Evolutionary conservation across 2,888 invertebrate genomes (phyloP).

Genomic region (Aspidapion aeneum): DNA sequence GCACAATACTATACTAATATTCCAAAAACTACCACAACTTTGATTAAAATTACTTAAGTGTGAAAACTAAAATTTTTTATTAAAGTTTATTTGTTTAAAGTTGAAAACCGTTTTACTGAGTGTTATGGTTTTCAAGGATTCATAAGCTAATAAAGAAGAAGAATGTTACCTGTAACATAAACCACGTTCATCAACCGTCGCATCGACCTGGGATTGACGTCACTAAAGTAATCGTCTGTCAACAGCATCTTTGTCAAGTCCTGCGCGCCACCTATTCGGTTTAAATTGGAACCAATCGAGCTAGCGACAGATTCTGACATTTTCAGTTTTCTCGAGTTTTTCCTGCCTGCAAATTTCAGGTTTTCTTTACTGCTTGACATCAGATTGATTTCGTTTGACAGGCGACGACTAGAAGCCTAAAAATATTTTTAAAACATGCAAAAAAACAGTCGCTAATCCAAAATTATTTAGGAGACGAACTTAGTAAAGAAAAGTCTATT

Average conservation of each 20-base stretch:
- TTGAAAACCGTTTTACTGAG: no score
- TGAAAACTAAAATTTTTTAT: no score
- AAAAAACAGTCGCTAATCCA: no score
- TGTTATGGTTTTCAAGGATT: no score
- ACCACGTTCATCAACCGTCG: conserved; percentile 94
- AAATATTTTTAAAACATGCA: neutral
- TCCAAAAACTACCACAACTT: no score
- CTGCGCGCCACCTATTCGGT: conserved; percentile 68
- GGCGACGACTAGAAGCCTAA: conserved; percentile 63
- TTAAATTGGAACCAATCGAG: conserved; percentile 84
- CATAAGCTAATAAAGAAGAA: no score
- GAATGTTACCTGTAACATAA: conserved; percentile 77
- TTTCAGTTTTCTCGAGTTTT: conserved; percentile 69
- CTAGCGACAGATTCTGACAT: conserved; percentile 88
- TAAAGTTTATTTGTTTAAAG: no score
- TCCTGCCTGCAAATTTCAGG: conserved; percentile 51
- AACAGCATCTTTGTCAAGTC: conserved; percentile 75
- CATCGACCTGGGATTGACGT: conserved; percentile 97
- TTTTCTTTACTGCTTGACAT: conserved; percentile 87
- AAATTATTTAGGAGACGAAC: no score
- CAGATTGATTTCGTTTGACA: conserved; percentile 76
- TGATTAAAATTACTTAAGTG: no score
- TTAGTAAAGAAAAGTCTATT: no score
- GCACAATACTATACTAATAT: neutral
- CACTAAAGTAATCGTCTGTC: conserved; percentile 98